Conservation (phyloP, 2,888 invertebrate species). For the Drosophila pegasa region DNA sequence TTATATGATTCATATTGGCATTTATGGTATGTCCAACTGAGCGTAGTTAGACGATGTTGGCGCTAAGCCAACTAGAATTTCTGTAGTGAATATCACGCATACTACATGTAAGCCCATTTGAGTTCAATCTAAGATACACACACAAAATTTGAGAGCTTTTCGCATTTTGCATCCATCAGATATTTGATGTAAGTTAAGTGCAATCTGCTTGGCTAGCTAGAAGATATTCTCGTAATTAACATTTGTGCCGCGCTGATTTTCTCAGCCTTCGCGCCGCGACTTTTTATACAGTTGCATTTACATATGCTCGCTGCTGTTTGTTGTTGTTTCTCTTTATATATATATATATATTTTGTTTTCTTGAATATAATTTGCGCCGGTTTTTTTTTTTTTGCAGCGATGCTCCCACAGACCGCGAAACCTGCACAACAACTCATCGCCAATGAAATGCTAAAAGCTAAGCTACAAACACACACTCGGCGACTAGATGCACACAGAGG, state of each 20-base stretch:
- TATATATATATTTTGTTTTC: constrained; percentile 29
- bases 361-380: constrained; percentile 77
- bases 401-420: constrained; percentile 76
- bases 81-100: constrained; percentile 30
- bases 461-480: constrained; percentile 31
- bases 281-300: constrained; percentile 48
- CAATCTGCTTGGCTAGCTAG: constrained; percentile 55
- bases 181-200: constrained; percentile 55
- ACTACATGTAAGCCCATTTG: constrained; percentile 29
- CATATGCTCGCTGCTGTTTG: constrained; percentile 42
- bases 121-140: neutral
- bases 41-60: neutral
- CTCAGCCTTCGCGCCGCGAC: constrained; percentile 80
- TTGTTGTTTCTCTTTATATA: constrained; percentile 19
- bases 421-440: constrained; percentile 74
- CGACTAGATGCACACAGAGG: constrained; percentile 7
- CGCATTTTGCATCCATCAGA: constrained; percentile 55
- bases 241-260: constrained; percentile 80
- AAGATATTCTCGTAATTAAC: constrained; percentile 77
- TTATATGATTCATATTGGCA: constrained; percentile 2
- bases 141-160: constrained; percentile 8
- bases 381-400: constrained; percentile 63
- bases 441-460: constrained; percentile 77
- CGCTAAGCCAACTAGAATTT: constrained; percentile 1
- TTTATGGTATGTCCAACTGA: neutral